Conservation (phyloP, 2,888 invertebrate genomes). For the Diabrotica balteata region DNA sequence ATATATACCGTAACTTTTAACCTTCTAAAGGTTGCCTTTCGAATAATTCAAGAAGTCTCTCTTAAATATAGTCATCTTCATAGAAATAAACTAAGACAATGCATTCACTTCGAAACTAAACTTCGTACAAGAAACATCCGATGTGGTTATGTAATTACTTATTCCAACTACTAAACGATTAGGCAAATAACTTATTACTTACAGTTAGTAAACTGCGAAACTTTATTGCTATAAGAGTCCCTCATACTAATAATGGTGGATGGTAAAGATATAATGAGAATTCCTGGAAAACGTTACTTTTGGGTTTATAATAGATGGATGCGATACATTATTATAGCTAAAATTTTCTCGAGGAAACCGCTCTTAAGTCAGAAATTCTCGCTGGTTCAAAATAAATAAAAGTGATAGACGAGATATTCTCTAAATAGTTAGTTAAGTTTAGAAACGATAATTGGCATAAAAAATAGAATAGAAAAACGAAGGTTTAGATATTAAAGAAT, state of each 20-base stretch:
- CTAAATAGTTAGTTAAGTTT: too few relatives aligned
- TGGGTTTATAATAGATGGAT: not conserved
- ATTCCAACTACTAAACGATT: slow-evolving; percentile 50
- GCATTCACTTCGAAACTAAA: slow-evolving; percentile 33
- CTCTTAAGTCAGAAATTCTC: too few relatives aligned
- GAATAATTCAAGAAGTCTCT: not conserved
- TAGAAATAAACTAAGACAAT: slow-evolving; percentile 5
- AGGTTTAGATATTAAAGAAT: too few relatives aligned
- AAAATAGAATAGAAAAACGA: too few relatives aligned
- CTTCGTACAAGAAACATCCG: slow-evolving; percentile 41
- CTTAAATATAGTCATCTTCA: not conserved
- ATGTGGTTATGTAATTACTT: slow-evolving; percentile 51
- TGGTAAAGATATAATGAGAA: slow-evolving; percentile 4
- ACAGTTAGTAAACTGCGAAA: slow-evolving; percentile 17
- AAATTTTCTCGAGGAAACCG: not conserved
- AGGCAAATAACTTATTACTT: slow-evolving; percentile 52
- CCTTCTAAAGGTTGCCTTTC: too few relatives aligned
- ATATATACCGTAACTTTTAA: too few relatives aligned
- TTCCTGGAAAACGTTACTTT: not conserved
- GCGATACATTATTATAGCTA: not conserved
- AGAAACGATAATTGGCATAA: too few relatives aligned
- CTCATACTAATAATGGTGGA: slow-evolving; percentile 3
- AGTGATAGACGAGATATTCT: too few relatives aligned
- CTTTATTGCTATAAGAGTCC: slow-evolving; percentile 5
- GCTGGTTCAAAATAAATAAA: too few relatives aligned